These are phyloP conservation scores for Lepidurus couesii DNA, from an alignment of 1,140 invertebrate species.

Conservation along the genomic window DNA sequence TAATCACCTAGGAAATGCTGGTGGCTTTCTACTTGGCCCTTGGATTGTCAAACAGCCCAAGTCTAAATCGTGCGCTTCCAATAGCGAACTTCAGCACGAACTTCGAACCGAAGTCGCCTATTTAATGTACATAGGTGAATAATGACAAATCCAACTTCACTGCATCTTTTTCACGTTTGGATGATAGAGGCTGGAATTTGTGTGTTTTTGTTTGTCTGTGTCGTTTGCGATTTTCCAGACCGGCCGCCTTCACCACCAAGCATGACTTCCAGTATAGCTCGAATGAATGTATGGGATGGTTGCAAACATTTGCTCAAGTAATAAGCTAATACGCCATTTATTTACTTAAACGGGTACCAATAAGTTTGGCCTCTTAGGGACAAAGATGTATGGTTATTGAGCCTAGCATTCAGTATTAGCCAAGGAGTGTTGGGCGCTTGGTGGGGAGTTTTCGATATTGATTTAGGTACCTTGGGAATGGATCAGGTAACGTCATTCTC, in stretches of 20 bases:
- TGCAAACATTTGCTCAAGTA: conserved; percentile 29
- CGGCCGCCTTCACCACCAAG: conserved; percentile 44
- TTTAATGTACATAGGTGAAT: conserved; percentile 39
- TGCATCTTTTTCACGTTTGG: not conserved
- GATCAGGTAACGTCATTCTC: conserved; percentile 41
- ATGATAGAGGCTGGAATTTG: conserved; percentile 40
- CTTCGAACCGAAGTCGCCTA: conserved; percentile 36
- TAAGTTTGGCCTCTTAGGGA: conserved; percentile 41
- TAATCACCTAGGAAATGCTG: conserved; percentile 46
- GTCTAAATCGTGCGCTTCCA: not conserved
- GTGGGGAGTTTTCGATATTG: conserved; percentile 47
- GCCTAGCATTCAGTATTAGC: conserved; percentile 44
- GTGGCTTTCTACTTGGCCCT: conserved; percentile 45
- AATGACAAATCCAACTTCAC: not conserved
- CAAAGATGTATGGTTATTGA: conserved; percentile 45
- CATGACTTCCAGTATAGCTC: conserved; percentile 38
- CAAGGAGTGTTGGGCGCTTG: conserved; percentile 47
- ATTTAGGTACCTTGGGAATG: conserved; percentile 42
- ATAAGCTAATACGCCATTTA: not conserved
- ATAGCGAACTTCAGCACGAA: conserved; percentile 31
- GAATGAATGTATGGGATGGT: conserved; percentile 26
- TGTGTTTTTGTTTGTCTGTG: conserved; percentile 40
- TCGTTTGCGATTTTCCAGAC: conserved; percentile 45
- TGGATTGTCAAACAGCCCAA: conserved; percentile 38
- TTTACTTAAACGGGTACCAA: not conserved